Percentiles rank a stretch among this genome's conserved stretches.
phyloP scores from a whole-genome alignment of 1,140 invertebrate genomes.

The Tetragnatha versicolor region DNA sequence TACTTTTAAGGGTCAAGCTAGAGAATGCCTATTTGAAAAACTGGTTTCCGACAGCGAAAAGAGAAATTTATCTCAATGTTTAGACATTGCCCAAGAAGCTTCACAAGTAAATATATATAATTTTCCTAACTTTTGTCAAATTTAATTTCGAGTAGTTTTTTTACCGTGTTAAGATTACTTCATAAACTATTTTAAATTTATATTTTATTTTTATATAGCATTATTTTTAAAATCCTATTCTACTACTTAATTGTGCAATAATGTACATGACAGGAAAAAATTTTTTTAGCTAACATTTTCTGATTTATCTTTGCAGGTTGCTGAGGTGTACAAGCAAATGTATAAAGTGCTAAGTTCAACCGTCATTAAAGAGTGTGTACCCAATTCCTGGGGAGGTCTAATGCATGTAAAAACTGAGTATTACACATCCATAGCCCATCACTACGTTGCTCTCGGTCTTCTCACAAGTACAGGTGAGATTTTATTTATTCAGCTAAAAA shows the following conservation, averaged over 20 bases:
- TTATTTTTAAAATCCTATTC: too few species aligned
- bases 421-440: conserved; percentile 75
- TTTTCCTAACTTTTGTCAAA: background rate
- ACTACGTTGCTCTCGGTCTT: conserved; percentile 72
- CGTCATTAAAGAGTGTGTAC: conserved; percentile 68
- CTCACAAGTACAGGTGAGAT: conserved; percentile 66
- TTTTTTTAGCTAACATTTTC: background rate
- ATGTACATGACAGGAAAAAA: background rate
- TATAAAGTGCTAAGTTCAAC: conserved; percentile 70
- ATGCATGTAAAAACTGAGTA: conserved; percentile 90
- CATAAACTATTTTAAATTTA: background rate
- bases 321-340: conserved; percentile 78
- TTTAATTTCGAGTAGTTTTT: background rate
- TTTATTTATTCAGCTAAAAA: too few species aligned
- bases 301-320: conserved; percentile 67
- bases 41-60: conserved; percentile 66
- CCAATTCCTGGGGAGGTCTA: conserved; percentile 83
- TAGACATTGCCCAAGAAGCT: conserved; percentile 90
- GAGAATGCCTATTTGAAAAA: conserved; percentile 93
- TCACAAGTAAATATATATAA: conserved; percentile 72
- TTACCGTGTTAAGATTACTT: background rate
- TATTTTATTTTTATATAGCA: too few species aligned
- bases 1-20: conserved; percentile 75
- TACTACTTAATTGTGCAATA: background rate
- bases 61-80: conserved; percentile 74